Base-by-base conservation (phyloP, 2,113 vertebrate species). In the Motacilla tschutschensis region DNA sequence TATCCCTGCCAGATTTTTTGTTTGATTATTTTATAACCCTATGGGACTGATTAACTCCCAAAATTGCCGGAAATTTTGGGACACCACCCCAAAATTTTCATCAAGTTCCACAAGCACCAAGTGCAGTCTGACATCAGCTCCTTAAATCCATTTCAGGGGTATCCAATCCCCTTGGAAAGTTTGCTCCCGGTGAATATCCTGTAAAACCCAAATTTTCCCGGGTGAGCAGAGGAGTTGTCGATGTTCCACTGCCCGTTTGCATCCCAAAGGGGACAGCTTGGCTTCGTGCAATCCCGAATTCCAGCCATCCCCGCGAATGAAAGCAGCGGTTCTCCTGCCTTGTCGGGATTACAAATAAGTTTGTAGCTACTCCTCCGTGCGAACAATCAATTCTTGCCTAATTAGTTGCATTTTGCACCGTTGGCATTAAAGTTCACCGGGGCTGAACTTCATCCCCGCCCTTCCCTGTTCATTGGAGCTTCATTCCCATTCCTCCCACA, bases 401-500 rank as follows among this genome's bases (percentile, higher is more conserved):
- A 91, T 95, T 85, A 87, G 77, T 8, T 14, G 33, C 65, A 6
- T 80, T 91, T 92, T 78, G 85, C 62, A 44, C 73, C 79, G 2
- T 7, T 41, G 76, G 81, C 92, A 82, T 26, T 82, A 33, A 92
- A 92, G 86, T 95, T 96, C 85, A 43, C 25, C 18, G 9, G 77
- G 31, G 75, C 81, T 71, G 70, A 92, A 80, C 43, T 66, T 33
- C 74, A 17, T 25, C 82, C 58, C 85, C 48, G 84, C 93, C 82
- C 81, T 95, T 73, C 87, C 74, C 66, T 69, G 24, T 6, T 88
- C 51, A 15, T 59, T 36, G 86, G 66, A 83, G 69, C 70, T 83
- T 81, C 82, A 88, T 93, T 95, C 62, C 59, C 69, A 86, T 92
- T 90, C 85, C 73, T 88, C 81, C 41, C 87, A 72, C 92, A 92